A percentile compares a stretch with the other conserved stretches of the same genome.
phyloP scores from a whole-genome alignment of 1,140 invertebrate species.

The Tetraneura akinire region DNA sequence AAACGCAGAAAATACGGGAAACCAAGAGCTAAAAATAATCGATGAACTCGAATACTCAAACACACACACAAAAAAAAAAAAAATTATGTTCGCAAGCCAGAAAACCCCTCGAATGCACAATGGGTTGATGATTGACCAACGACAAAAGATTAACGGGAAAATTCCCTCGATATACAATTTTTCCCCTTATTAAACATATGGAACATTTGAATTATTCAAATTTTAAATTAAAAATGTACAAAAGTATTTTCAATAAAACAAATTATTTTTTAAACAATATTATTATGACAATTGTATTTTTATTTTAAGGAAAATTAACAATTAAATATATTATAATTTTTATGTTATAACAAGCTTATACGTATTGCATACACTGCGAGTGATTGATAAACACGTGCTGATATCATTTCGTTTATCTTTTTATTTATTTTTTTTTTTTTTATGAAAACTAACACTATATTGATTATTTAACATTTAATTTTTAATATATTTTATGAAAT shows the following conservation, averaged over 20 bases:
- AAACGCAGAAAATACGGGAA: not conserved
- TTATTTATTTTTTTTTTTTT: not conserved
- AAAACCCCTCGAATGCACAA: constrained; percentile 26
- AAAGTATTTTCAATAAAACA: not conserved
- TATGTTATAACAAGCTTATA: not conserved
- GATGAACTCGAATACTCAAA: constrained; percentile 9
- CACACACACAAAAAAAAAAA: not conserved
- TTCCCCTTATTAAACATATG: not conserved
- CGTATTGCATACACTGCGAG: not conserved
- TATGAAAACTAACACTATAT: not conserved
- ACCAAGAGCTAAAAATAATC: constrained; percentile 35
- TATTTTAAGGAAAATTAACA: not conserved
- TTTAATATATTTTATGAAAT: too few species aligned
- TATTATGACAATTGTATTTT: not conserved
- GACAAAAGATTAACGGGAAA: constrained; percentile 43
- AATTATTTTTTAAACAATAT: not conserved
- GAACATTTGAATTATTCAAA: not conserved
- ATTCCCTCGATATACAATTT: constrained; percentile 12
- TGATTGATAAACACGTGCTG: constrained; percentile 5
- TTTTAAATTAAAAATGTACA: not conserved
- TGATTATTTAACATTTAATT: not conserved
- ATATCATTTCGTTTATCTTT: not conserved
- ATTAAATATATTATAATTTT: not conserved
- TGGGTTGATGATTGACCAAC: constrained; percentile 40
- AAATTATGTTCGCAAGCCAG: not conserved